Base-by-base conservation (phyloP, 2,888 invertebrate genomes). In the Lasioglossum pauxillum region DNA sequence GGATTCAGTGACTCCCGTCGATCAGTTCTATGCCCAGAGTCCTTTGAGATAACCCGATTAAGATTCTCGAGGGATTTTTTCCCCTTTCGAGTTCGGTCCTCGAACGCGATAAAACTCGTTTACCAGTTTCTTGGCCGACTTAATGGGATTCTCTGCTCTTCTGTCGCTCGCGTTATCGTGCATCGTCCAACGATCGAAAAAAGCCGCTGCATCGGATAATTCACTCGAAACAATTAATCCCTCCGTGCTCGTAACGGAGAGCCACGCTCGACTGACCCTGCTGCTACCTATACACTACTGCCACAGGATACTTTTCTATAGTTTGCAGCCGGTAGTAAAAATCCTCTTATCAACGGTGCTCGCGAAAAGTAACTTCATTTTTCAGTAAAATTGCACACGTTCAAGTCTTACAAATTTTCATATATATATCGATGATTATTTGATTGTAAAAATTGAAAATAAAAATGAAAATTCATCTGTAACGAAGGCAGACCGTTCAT, bases 21-120 rank as follows among this genome's bases (percentile, higher is more conserved):
- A 69, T 69, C 38, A 23, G 38, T n/a, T 69, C 12, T 23, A 23
- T 12, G 23, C 38, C 35, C 38, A 10, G n/a, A 41, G 41, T 75
- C 72, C 41, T 60, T 77, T n/a, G 74, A 84, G 38, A 57, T 12
- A 64, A 64, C 69, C 23, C 38, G 31, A 72, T 44, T 23, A 77
- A 80, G 27, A 38, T 69, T 41, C 67, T 67, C 69, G 12, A 38
- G 38, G 38, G 38, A 38, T 69, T 69, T 69, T 69, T 69, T 35
- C n/a, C 4, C 35, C 67, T 27, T 64, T 64, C 27, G 35, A 67
- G 67, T 38, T 67, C 69, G 38, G 12, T 69, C 38, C 38, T 19
- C 69, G 38, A 38, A 23, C 23, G 10, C 69, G 38, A 67, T 35
- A 67, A 41, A 69, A 69, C 69, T 38, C 35, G 69, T 38, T 38